Base-by-base conservation (phyloP, 1,140 invertebrate genomes). In the Hycleus phaleratus region DNA sequence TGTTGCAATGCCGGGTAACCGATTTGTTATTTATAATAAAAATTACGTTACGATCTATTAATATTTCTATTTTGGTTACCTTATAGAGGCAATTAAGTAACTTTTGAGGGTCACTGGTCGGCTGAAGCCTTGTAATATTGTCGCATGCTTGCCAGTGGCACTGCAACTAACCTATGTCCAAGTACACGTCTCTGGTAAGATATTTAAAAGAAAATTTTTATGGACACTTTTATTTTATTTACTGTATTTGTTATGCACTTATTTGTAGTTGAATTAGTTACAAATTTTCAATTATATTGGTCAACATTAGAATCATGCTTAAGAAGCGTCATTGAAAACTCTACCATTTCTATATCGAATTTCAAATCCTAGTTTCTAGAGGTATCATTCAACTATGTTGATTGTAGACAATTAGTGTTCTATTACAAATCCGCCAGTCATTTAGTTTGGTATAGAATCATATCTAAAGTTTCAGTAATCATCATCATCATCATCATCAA, bases 101-200 rank as follows among this genome's bases (percentile, higher is more conserved):
- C 45, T 63, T 64, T 64, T 60, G 56, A 58, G 60, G 60, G 63
- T 64, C 63, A 63, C 57, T 65, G 62, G 59, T 67, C 58, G 60
- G 62, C 62, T 66, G 60, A 63, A 56, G 56, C 66, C 58, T 64
- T 68, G 61, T 70, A 67, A 63, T 64, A 63, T 67, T 70, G 64
- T 71, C 68, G 70, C 70, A 72, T 72, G 70, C 68, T 69, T 68
- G 68, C 63, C 69, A 70, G 69, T 66, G 68, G 63, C 63, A 61
- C 62, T 48, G 58, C 65, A 64, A 70, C 60, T 78, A 77, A 77
- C 75, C 73, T 78, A 80, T 80, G 78, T 79, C 78, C 77, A 79
- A 80, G 74, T 80, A 80, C 73, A 79, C 75, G 61, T 74, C 77
- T 71, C 75, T 80, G 78, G 78, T 80, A 80, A 79, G 78, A 59